A percentile compares a stretch with the other conserved stretches of the same genome.
phyloP scores from a whole-genome alignment of 1,140 invertebrate genomes.

The Hestina assimilis region DNA sequence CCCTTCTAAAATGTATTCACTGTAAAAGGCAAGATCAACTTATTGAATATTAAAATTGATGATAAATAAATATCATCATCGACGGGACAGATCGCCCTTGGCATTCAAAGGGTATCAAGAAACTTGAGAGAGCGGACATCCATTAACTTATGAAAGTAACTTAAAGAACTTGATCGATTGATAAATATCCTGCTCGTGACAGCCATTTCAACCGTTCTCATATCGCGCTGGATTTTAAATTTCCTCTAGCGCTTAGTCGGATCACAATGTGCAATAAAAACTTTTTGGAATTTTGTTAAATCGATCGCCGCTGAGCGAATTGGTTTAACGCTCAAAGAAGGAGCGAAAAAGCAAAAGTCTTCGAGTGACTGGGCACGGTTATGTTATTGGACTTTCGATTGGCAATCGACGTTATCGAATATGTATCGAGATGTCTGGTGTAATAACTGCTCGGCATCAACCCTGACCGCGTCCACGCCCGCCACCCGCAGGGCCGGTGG shows the following conservation, averaged over 20 bases:
- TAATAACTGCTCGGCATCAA: conserved; percentile 22
- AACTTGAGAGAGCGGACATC: conserved; percentile 20
- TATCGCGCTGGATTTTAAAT: background rate
- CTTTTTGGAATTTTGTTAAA: background rate
- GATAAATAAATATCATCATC: conserved; percentile 18
- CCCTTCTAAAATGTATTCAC: conserved; percentile 9
- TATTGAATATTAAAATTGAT: conserved; percentile 20
- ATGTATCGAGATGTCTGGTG: conserved; percentile 33
- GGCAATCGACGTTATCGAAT: conserved; percentile 37
- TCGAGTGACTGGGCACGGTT: conserved; percentile 28
- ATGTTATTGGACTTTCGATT: conserved; percentile 39
- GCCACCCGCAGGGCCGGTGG: conserved; percentile 42
- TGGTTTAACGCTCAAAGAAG: conserved; percentile 13
- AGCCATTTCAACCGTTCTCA: background rate
- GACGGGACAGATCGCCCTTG: conserved; percentile 22
- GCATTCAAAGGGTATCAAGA: conserved; percentile 31
- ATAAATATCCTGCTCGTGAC: conserved; percentile 3
- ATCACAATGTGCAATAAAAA: background rate
- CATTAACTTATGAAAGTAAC: conserved; percentile 27
- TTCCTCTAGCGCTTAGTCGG: background rate
- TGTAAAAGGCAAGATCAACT: conserved; percentile 7
- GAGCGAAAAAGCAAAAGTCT: conserved; percentile 26
- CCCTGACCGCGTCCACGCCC: conserved; percentile 57
- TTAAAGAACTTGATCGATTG: conserved; percentile 21
- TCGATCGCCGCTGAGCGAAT: background rate